phyloP scores from a whole-genome alignment of 30 jellyfish, hydroid and myxozoan species.

The Pelagia noctiluca region DNA sequence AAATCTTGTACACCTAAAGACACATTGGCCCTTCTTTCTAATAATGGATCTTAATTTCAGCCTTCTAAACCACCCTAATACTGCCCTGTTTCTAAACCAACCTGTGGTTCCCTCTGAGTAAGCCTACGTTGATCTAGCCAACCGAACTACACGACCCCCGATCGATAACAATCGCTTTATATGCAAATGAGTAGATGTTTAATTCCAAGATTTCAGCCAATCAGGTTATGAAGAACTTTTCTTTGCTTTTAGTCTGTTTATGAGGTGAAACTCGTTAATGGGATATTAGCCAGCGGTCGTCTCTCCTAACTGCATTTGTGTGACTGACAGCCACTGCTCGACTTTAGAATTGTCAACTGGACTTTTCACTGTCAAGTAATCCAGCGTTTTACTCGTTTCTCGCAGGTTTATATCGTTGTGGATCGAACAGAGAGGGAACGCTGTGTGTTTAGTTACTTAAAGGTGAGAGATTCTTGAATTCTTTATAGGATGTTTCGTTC shows the following conservation, averaged over 20 bases:
- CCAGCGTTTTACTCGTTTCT: too few species aligned
- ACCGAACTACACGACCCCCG: constrained; percentile 42
- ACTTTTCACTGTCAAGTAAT: too few species aligned
- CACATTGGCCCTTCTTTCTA: too few species aligned
- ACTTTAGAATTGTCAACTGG: neutral
- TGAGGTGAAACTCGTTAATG: constrained; percentile 59
- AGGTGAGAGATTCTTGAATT: too few species aligned
- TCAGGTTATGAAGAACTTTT: constrained; percentile 32
- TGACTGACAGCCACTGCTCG: constrained; percentile 4
- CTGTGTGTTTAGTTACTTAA: too few species aligned
- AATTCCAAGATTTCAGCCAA: constrained; percentile 58
- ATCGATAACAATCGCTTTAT: constrained; percentile 33
- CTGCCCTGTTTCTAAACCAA: neutral
- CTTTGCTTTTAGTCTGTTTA: constrained; percentile 41
- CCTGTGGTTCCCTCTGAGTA: neutral
- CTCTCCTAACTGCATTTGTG: constrained; percentile 39
- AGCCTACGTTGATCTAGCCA: constrained; percentile 53
- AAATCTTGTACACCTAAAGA: too few species aligned
- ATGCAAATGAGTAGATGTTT: constrained; percentile 26
- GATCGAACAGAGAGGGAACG: too few species aligned
- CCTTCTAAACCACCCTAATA: neutral
- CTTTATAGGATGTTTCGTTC: too few species aligned
- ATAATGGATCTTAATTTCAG: too few species aligned
- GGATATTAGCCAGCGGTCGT: constrained; percentile 43
- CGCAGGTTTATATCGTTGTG: too few species aligned